Base-by-base conservation (phyloP, 1,140 invertebrate species). In the Notospermus geniculatus region DNA sequence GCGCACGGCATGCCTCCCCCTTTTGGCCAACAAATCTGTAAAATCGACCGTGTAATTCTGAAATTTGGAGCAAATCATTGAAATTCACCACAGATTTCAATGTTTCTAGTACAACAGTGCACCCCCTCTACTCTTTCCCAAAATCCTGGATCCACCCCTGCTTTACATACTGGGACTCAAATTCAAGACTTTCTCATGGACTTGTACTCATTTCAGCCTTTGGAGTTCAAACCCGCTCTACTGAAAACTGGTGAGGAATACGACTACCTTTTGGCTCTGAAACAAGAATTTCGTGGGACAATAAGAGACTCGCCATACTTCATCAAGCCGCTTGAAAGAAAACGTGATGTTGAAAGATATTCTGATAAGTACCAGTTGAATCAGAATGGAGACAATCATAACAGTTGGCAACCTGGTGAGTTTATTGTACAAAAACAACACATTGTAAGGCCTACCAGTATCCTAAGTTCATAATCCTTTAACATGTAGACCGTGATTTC, bases 331-430 rank as follows among this genome's bases (percentile, higher is more conserved):
- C 68, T 74, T 58, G 76, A 82, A 39, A 74, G 81, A 39, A 84
- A 85, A 65, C 85, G 84, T 68, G 85, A 87, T 52, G 84, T 88
- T 13, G 84, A 89, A 68, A 80, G 87, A 22, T 86, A 87, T 73
- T 88, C 87, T 0, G 88, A 89, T 69, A 83, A 85, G 63, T 86
- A 88, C 68, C 82, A 87, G 43, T 29, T 65, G 0, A 66, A 60
- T 28, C 54, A 67, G 36, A 45, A 62, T 28, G 41, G 29, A 43
- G 73, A 77, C 25, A 52, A 41, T 25, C 32, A 56, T 11, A 30
- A 15, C 19, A 64, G 59, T 11, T 75, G 69, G 69, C 60, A 60
- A 28, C 73, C 75, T 68, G 73, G 73, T 77, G 58, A 57, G 57
- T 41, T 32, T 19, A 50, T 4, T 50, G 5, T 23, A 9, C 5